Percentiles rank a stretch among this genome's conserved stretches.
Evolutionary conservation across 2,797 vertebrate genomes (phyloP).

Genomic region (Sphaeramia orbicularis): DNA sequence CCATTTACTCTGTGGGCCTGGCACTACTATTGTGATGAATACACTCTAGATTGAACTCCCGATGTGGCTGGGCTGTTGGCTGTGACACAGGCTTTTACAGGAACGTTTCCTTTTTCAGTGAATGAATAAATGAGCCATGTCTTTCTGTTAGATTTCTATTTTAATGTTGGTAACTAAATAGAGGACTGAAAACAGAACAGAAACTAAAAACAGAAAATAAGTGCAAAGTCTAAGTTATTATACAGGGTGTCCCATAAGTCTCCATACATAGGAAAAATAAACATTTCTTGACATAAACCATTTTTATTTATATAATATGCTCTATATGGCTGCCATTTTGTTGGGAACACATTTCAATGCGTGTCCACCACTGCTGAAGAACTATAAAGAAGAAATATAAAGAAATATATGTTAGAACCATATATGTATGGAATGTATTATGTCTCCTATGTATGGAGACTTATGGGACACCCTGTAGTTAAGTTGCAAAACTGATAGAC

Average conservation of each 20-base stretch:
- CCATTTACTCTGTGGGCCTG: constrained; percentile 44
- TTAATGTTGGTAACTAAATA: constrained; percentile 31
- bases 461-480: too few species aligned
- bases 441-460: too few species aligned
- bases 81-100: constrained; percentile 43
- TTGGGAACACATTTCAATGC: too few species aligned
- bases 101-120: constrained; percentile 60
- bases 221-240: neutral
- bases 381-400: too few species aligned
- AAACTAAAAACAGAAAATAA: neutral
- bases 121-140: constrained; percentile 47
- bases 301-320: too few species aligned
- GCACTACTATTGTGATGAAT: constrained; percentile 64
- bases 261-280: too few species aligned
- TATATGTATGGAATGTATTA: too few species aligned
- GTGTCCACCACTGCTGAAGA: too few species aligned
- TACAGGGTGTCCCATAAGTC: too few species aligned
- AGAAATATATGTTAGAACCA: too few species aligned
- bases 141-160: constrained; percentile 50
- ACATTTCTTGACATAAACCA: too few species aligned
- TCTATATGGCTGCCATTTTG: too few species aligned
- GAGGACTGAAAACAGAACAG: neutral
- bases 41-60: constrained; percentile 44
- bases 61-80: constrained; percentile 44
- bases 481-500: neutral